These are phyloP conservation scores for Centropus unirufus DNA, from an alignment of 2,113 vertebrate genomes.

Conservation along the genomic window DNA sequence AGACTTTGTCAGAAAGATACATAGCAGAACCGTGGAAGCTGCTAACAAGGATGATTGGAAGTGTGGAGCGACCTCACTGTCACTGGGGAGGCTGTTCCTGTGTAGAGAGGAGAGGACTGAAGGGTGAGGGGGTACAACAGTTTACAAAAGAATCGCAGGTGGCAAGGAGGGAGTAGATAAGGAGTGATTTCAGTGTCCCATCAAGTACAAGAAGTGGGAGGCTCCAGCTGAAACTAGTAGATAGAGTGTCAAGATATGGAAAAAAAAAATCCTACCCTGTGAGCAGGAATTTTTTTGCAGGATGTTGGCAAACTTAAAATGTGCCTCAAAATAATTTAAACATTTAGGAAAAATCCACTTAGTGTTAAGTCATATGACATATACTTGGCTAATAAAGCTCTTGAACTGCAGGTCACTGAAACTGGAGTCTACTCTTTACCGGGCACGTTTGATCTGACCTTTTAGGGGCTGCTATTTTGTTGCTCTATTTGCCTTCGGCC, in stretches of 20 bases:
- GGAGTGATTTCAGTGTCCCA: neutral
- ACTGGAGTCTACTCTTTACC: neutral
- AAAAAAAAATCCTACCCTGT: neutral
- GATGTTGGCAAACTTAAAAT: neutral
- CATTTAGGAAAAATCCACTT: neutral
- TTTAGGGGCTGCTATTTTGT: neutral
- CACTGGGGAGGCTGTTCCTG: neutral
- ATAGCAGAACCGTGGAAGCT: neutral
- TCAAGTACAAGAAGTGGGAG: neutral
- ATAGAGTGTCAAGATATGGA: neutral
- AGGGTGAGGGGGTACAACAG: neutral
- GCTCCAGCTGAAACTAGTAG: neutral
- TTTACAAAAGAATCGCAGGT: neutral
- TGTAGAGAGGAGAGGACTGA: neutral
- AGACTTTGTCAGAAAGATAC: neutral
- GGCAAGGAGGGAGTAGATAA: neutral
- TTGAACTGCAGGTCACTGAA: neutral
- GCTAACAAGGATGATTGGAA: neutral
- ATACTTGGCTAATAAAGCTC: neutral
- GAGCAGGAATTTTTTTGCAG: neutral
- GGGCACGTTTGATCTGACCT: neutral
- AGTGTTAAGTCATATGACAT: neutral
- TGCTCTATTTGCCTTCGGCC: neutral
- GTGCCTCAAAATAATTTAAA: neutral
- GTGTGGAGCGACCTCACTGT: neutral